These are phyloP conservation scores for Theocolax elegans DNA, from an alignment of 1,140 invertebrate genomes.

Conservation along the genomic window DNA sequence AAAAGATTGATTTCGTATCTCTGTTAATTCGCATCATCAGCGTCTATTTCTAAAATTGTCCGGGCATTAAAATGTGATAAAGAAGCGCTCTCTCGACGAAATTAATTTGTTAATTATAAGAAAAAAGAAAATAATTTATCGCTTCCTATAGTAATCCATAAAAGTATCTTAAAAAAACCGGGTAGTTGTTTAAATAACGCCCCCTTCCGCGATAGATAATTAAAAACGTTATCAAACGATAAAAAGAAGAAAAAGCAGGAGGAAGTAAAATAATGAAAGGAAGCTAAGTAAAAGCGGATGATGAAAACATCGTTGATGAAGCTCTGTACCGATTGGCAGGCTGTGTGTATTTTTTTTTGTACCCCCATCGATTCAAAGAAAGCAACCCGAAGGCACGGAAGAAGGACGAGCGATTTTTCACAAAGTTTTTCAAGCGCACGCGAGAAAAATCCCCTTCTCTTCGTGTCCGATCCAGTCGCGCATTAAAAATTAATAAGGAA, in stretches of 20 bases:
- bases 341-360: background rate
- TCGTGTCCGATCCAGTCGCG: slow-evolving; percentile 24
- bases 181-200: background rate
- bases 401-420: slow-evolving; percentile 45
- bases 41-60: too few relatives aligned
- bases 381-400: background rate
- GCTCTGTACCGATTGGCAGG: background rate
- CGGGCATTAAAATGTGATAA: too few relatives aligned
- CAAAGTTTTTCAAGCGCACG: slow-evolving; percentile 43
- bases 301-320: slow-evolving; percentile 10
- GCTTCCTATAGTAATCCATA: too few relatives aligned
- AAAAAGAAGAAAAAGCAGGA: background rate
- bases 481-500: slow-evolving; percentile 46
- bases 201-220: background rate
- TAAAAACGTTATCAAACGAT: background rate
- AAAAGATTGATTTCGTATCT: too few relatives aligned
- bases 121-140: too few relatives aligned
- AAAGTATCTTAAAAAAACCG: too few relatives aligned
- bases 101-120: too few relatives aligned
- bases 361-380: too few relatives aligned
- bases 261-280: background rate
- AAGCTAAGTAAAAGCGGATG: background rate
- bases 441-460: background rate
- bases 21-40: too few relatives aligned
- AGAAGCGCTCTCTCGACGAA: too few relatives aligned